A percentile compares a stretch with the other conserved stretches of the same genome.
Conservation (phyloP, 2,113 vertebrate species). For the Thryonomys swinderianus region DNA sequence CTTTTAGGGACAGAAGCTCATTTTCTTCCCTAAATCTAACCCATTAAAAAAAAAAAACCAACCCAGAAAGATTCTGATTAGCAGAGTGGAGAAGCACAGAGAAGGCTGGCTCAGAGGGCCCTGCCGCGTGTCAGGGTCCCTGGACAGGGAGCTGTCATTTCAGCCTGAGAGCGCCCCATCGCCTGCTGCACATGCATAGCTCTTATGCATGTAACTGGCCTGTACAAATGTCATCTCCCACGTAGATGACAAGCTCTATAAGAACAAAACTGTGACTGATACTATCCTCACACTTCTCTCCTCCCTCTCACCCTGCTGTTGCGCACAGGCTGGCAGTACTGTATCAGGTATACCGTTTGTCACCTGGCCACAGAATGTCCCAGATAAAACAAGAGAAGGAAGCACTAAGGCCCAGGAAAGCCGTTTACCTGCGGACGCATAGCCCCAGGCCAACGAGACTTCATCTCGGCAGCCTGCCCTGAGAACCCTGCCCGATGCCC, state of each 20-base stretch:
- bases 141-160: fast-evolving
- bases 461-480: not conserved
- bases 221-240: fast-evolving
- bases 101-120: not conserved
- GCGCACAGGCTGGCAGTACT: not conserved
- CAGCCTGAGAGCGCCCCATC: no score
- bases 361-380: not conserved
- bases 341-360: not conserved
- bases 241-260: not conserved
- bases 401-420: not conserved
- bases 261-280: not conserved
- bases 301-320: not conserved
- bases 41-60: not conserved
- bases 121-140: fast-evolving
- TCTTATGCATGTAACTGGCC: not conserved
- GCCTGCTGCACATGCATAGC: not conserved
- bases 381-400: not conserved
- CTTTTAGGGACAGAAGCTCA: not conserved
- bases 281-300: not conserved
- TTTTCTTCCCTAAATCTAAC: not conserved
- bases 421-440: not conserved
- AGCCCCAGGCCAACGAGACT: not conserved
- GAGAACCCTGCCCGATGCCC: not conserved
- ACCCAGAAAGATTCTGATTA: not conserved
- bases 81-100: not conserved